phyloP scores from a whole-genome alignment of 1,140 invertebrate species.

The Drosophila mauritiana region DNA sequence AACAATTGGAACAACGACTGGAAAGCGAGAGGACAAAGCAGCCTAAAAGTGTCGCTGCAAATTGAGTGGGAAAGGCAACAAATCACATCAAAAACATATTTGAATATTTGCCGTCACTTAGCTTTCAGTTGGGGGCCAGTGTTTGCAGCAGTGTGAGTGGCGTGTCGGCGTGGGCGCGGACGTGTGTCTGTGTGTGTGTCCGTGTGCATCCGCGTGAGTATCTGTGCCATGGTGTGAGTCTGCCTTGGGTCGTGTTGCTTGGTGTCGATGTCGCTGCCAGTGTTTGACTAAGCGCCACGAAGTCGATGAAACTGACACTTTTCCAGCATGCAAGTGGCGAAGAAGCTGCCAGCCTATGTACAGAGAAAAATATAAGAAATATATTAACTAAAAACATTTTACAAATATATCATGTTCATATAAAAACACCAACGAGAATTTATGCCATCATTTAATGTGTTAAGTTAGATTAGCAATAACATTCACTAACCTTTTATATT shows the following conservation, averaged over 20 bases:
- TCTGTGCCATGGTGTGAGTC: slow-evolving; percentile 8
- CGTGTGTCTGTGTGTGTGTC: slow-evolving; percentile 3
- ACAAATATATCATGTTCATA: too few relatives aligned
- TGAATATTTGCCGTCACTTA: slow-evolving; percentile 83
- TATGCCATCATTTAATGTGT: too few relatives aligned
- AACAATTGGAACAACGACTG: slow-evolving; percentile 28
- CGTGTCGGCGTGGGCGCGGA: neutral
- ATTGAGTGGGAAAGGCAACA: slow-evolving; percentile 75
- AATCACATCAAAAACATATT: slow-evolving; percentile 84
- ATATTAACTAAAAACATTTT: too few relatives aligned
- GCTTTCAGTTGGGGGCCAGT: slow-evolving; percentile 51
- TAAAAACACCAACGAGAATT: too few relatives aligned
- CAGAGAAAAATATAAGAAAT: neutral
- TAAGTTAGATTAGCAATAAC: too few relatives aligned
- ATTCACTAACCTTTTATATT: neutral
- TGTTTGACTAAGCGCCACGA: slow-evolving; percentile 69
- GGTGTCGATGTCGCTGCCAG: slow-evolving; percentile 70
- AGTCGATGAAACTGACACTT: slow-evolving; percentile 60
- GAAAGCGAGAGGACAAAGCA: slow-evolving; percentile 39
- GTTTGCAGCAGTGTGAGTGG: slow-evolving; percentile 15
- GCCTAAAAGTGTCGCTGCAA: slow-evolving; percentile 66
- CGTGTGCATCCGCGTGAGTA: slow-evolving; percentile 1
- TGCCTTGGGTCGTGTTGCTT: slow-evolving; percentile 41
- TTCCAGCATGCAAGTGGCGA: slow-evolving; percentile 32
- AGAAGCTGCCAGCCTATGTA: slow-evolving; percentile 17